Conservation (phyloP, 1,140 invertebrate species). For the Cataglyphis hispanica region DNA sequence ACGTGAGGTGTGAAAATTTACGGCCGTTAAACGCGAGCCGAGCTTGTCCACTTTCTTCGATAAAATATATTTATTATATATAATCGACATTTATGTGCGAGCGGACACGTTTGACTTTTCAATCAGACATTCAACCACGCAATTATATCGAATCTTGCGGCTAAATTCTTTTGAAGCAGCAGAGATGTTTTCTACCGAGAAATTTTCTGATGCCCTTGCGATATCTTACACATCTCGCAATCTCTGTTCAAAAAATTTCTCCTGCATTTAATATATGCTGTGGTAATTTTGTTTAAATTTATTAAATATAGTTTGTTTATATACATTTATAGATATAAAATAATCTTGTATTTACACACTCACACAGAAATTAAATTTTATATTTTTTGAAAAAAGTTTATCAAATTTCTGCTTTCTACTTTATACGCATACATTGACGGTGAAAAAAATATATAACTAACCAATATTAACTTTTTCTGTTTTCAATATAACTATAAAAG, state of each 20-base stretch:
- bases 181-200: neutral
- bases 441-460: neutral
- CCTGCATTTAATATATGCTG: neutral
- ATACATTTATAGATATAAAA: neutral
- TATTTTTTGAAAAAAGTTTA: neutral
- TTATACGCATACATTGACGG: neutral
- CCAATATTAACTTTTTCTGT: too few relatives aligned
- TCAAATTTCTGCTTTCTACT: neutral
- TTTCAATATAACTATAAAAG: slow-evolving; percentile 8
- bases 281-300: neutral
- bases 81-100: slow-evolving; percentile 63
- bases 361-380: too few relatives aligned
- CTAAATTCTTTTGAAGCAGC: slow-evolving; percentile 11
- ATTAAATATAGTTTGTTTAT: too few relatives aligned
- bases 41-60: slow-evolving; percentile 60
- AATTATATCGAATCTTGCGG: slow-evolving; percentile 59
- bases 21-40: slow-evolving; percentile 61
- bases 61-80: slow-evolving; percentile 37
- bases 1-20: slow-evolving; percentile 61
- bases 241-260: neutral
- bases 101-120: slow-evolving; percentile 50
- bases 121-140: slow-evolving; percentile 21
- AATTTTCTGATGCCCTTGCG: slow-evolving; percentile 8
- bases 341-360: neutral
- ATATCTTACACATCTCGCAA: neutral